Evolutionary conservation across 1,140 invertebrate genomes (phyloP), one percentile per base, ranked within the genome.

Genomic region (Copidosoma floridanum): DNA sequence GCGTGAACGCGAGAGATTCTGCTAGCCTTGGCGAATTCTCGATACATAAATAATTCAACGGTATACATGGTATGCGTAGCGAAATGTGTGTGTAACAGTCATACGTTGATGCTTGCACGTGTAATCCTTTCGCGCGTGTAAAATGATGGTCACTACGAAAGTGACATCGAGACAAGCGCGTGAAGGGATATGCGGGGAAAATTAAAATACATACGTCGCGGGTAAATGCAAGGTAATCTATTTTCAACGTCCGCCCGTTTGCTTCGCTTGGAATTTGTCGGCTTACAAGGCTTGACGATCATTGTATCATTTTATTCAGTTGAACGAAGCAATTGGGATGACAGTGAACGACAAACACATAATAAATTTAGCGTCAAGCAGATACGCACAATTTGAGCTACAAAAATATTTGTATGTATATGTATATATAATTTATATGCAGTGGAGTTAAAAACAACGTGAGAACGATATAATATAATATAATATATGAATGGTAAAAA

Each of bases 291-390:
- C n/a, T n/a, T n/a, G n/a, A n/a, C n/a, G n/a, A n/a, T n/a, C n/a
- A n/a, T n/a, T n/a, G n/a, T n/a, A n/a, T n/a, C n/a, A n/a, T n/a
- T n/a, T n/a, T n/a, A n/a, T n/a, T n/a, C n/a, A n/a, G 32, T 11
- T 38, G 55, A 57, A 51, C 12, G 23, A 59, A 64, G 23, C 44
- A 40, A 24, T 8, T 53, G 55, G 41, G 44, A 57, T 63, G n/a
- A 35, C 54, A 54, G 21, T 26, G 51, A 60, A 67, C 50, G 65
- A 51, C 62, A 57, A 24, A 51, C 20, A 52, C 50, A 21, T 50
- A 48, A 38, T 35, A 43, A 38, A 32, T 40, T 54, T 6, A 59
- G 18, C 38, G 18, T 53, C 32, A 29, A 46, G 21, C 50, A 52
- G 10, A 46, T 20, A 14, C 29, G 7, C 1, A 32, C 1, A 53